Evolutionary conservation across 2,113 vertebrate genomes (phyloP), one percentile per base, ranked within the genome.

Genomic region (Astatotilapia flaviijosephi): DNA sequence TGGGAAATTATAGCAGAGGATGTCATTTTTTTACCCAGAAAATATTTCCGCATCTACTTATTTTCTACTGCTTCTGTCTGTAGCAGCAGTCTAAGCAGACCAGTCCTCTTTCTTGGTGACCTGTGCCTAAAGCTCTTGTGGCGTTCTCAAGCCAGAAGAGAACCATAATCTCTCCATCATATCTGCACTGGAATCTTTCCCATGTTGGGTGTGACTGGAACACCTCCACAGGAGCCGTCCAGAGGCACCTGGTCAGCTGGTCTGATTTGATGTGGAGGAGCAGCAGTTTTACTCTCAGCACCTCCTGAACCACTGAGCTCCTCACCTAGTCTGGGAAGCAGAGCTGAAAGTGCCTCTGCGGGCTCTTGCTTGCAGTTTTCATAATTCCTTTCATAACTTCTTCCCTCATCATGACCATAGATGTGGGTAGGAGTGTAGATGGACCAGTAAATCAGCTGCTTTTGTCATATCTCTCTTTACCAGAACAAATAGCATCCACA

Each of bases 161-260:
- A 77, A 28, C 15, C 42, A 49, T 4, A 77, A 7, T 77, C 42
- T 19, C 26, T 77, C 26, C 26, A 51, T 49, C 42, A 31, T 10
- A 1, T 31, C 70, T 31, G 70, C 45, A 31, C 73, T 49, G 26
- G 26, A 19, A 8, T 77, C 45, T 51, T 51, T 5, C 47, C 73
- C 45, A 11, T 49, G 45, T 13, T 31, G 26, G 45, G 2, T 5
- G 28, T 31, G 45, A 28, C 15, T 5, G 6, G 0, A 77, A 49
- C 9, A 7, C 6, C 73, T 77, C 45, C 73, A 7, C 45, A 31
- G 7, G 45, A 9, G 15, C 1, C 2, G 2, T 17, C 26, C 42
- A 77, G 42, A 77, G 1, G 26, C 60, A 4, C 3, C 33, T 65
- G 31, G 1, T 75, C 70, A 6, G 42, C 15, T 49, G 23, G 2